A percentile compares a stretch with the other conserved stretches of the same genome.
phyloP scores from a whole-genome alignment of 2,888 invertebrate genomes.

The Cerceris rybyensis region DNA sequence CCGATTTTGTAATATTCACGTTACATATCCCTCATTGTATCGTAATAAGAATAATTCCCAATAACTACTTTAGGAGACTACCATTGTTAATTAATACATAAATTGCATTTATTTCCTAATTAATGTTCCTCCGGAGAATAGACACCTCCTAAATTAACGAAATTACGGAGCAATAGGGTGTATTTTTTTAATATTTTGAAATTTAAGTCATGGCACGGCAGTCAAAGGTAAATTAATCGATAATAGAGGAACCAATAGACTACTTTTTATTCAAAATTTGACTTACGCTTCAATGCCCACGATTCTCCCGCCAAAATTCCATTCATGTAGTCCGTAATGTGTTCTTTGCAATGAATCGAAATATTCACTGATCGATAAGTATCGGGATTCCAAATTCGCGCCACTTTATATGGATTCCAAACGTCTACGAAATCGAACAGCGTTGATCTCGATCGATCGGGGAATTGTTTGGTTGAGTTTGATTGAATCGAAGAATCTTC shows the following conservation, averaged over 20 bases:
- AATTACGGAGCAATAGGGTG: too few species aligned
- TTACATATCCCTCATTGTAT: too few species aligned
- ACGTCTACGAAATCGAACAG: slow-evolving; percentile 45
- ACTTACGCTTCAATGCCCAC: slow-evolving; percentile 84
- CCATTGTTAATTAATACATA: too few species aligned
- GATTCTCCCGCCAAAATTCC: slow-evolving; percentile 82
- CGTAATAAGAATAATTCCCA: too few species aligned
- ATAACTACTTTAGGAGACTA: too few species aligned
- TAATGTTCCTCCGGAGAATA: too few species aligned
- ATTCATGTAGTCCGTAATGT: slow-evolving; percentile 81
- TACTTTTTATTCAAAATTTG: not conserved
- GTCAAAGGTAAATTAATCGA: not conserved
- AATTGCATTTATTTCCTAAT: too few species aligned
- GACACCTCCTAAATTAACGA: too few species aligned
- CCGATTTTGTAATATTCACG: too few species aligned
- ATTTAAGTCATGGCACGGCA: too few species aligned
- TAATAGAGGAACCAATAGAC: not conserved
- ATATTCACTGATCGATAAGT: slow-evolving; percentile 81
- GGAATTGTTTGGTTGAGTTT: not conserved
- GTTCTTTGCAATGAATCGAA: slow-evolving; percentile 81
- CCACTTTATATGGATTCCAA: slow-evolving; percentile 65
- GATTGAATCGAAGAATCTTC: too few species aligned
- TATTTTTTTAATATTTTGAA: too few species aligned
- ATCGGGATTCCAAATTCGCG: slow-evolving; percentile 75
- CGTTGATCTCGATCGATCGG: not conserved